Evolutionary conservation across 2,888 invertebrate genomes (phyloP).

Genomic region (Drosophila quasianomalipes): DNA sequence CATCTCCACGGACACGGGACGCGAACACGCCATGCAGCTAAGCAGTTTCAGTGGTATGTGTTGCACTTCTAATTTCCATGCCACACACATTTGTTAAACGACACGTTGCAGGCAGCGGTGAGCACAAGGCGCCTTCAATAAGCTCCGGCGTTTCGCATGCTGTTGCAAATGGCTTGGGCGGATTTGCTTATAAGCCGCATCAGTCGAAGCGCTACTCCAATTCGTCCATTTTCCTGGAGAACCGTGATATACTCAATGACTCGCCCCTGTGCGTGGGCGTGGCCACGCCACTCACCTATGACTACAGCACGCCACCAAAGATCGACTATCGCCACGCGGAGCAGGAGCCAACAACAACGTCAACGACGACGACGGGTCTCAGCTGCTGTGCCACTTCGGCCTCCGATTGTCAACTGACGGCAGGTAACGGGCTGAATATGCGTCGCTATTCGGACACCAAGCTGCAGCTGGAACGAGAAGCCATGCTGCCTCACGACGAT

Average conservation of each 20-base stretch:
- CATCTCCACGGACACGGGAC: constrained; percentile 80
- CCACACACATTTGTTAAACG: not conserved
- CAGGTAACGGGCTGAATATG: constrained; percentile 59
- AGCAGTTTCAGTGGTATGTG: constrained; percentile 82
- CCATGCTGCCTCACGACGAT: constrained; percentile 56
- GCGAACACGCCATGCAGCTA: constrained; percentile 80
- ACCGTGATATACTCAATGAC: constrained; percentile 85
- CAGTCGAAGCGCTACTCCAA: constrained; percentile 84
- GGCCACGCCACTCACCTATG: constrained; percentile 65
- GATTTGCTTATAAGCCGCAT: constrained; percentile 82
- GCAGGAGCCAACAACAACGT: constrained; percentile 42
- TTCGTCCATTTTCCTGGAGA: constrained; percentile 85
- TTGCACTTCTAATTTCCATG: not conserved
- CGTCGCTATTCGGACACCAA: constrained; percentile 86
- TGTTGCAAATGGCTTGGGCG: constrained; percentile 82
- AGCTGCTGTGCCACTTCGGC: constrained; percentile 72
- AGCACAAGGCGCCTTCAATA: constrained; percentile 83
- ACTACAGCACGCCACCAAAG: constrained; percentile 83
- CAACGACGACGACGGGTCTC: constrained; percentile 24
- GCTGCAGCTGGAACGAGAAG: constrained; percentile 72
- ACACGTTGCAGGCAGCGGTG: constrained; percentile 75
- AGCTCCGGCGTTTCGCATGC: constrained; percentile 83
- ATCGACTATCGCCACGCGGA: constrained; percentile 83
- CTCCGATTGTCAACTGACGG: constrained; percentile 56
- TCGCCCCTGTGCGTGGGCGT: constrained; percentile 67